A percentile compares a stretch with the other conserved stretches of the same genome.
Evolutionary conservation across 2,888 invertebrate species (phyloP).

Genomic region (Vanessa cardui): DNA sequence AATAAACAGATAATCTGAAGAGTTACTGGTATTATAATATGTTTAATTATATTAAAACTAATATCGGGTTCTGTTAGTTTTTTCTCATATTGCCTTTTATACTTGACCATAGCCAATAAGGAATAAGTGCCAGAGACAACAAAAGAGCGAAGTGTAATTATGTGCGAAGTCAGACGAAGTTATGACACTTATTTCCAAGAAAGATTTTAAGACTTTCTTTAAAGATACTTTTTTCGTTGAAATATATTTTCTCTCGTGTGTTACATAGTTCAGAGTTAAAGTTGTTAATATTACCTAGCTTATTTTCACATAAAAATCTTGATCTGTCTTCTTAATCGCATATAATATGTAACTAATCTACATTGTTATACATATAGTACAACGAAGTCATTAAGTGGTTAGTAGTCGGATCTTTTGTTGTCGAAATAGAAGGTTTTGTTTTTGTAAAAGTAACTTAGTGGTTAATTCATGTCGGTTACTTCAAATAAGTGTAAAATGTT

Average conservation of each 20-base stretch:
- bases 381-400: slow-evolving; percentile 31
- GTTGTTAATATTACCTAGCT: not conserved
- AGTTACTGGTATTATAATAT: too few relatives aligned
- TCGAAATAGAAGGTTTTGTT: slow-evolving; percentile 16
- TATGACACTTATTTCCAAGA: slow-evolving; percentile 11
- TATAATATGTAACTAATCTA: slow-evolving; percentile 17
- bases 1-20: too few relatives aligned
- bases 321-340: not conserved
- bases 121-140: slow-evolving; percentile 2
- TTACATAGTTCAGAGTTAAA: not conserved
- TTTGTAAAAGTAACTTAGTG: slow-evolving; percentile 5
- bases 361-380: slow-evolving; percentile 23
- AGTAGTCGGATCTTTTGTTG: slow-evolving; percentile 34
- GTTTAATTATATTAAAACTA: not conserved
- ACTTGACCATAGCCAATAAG: not conserved
- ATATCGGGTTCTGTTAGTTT: not conserved
- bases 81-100: not conserved
- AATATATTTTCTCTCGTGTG: not conserved
- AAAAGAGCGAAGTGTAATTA: not conserved
- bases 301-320: not conserved
- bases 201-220: slow-evolving; percentile 12
- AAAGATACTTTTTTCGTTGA: slow-evolving; percentile 5
- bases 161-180: slow-evolving; percentile 12
- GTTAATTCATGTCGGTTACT: slow-evolving; percentile 13
- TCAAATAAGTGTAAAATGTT: slow-evolving; percentile 49